phyloP scores from a whole-genome alignment of 2,113 vertebrate genomes.

The Neoarius graeffei region DNA sequence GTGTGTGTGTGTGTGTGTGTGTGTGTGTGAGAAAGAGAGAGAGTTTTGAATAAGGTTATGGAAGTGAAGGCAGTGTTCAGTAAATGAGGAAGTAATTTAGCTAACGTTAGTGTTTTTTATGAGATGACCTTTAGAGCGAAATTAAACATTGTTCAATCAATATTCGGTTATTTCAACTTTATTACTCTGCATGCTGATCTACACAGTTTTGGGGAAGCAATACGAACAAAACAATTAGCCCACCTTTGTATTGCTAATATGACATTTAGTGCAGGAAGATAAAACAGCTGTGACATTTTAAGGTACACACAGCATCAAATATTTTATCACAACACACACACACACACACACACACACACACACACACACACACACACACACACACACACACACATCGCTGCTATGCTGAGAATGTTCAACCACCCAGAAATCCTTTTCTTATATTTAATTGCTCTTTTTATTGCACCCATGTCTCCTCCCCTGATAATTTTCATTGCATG shows the following conservation, averaged over 20 bases:
- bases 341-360: not conserved
- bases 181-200: not conserved
- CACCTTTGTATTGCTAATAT: slow-evolving; percentile 17
- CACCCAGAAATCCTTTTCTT: not conserved
- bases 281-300: slow-evolving; percentile 10
- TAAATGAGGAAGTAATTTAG: slow-evolving; percentile 2
- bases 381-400: not conserved
- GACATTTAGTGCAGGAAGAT: slow-evolving; percentile 2
- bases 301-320: not conserved
- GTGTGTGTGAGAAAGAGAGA: not conserved
- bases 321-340: not conserved
- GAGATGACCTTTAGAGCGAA: not conserved
- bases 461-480: too few species aligned
- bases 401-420: not conserved
- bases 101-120: not conserved
- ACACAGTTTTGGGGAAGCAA: not conserved
- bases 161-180: not conserved
- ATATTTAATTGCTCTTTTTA: too few species aligned
- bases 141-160: not conserved
- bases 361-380: not conserved
- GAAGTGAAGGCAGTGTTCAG: not conserved
- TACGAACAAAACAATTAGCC: not conserved
- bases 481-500: too few species aligned
- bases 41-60: not conserved
- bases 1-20: not conserved